A percentile compares a stretch with the other conserved stretches of the same genome.
These are phyloP conservation scores for Mastomys natalensis DNA, from an alignment of 2,113 vertebrate genomes.

Conservation along the genomic window DNA sequence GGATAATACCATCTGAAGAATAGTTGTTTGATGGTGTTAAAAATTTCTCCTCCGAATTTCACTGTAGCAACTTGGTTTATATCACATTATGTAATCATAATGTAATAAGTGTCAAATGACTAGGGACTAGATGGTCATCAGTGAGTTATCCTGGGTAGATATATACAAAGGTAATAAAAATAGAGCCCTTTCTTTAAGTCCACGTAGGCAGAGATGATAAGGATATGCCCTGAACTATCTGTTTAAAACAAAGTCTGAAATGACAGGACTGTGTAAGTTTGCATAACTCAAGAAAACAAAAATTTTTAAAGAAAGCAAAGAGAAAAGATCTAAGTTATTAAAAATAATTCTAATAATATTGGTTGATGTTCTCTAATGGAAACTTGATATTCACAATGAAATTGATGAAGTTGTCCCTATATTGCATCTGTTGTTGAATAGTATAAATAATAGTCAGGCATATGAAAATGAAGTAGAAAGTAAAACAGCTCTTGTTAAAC, in stretches of 20 bases:
- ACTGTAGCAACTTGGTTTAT: not conserved
- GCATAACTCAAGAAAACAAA: not conserved
- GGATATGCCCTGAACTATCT: not conserved
- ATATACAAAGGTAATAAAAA: not conserved
- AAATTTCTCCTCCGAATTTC: not conserved
- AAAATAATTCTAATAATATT: slow-evolving; percentile 40
- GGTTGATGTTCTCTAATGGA: not conserved
- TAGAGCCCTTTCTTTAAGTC: not conserved
- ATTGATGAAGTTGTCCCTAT: not conserved
- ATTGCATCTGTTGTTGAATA: not conserved
- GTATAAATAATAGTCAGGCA: not conserved
- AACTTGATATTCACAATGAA: not conserved
- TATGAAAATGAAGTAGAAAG: not conserved
- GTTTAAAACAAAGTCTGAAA: not conserved
- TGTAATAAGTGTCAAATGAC: not conserved
- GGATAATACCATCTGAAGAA: not conserved
- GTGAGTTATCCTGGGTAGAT: too few relatives aligned
- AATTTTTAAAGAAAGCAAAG: not conserved
- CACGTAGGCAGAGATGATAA: not conserved
- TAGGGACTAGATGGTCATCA: not conserved
- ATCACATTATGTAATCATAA: not conserved
- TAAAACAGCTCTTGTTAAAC: not conserved
- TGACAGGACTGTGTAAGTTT: not conserved
- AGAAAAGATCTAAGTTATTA: not conserved
- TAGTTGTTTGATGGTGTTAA: not conserved